Conservation (phyloP, 2,797 vertebrate species). For the Sparidentex hasta region DNA sequence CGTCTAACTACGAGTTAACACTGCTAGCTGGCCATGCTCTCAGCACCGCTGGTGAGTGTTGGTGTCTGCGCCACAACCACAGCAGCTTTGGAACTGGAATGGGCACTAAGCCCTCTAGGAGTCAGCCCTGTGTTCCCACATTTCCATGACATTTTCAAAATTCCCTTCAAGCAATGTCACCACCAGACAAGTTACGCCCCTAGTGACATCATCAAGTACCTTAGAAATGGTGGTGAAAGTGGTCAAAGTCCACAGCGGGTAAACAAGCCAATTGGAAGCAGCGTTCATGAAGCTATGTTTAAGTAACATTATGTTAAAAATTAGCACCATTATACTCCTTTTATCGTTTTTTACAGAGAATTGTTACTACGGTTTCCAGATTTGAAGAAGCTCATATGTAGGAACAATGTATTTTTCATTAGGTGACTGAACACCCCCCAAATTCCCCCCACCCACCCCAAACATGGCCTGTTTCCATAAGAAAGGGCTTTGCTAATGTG, state of each 20-base stretch:
- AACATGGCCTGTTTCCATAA: slow-evolving; percentile 77
- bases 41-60: too few species aligned
- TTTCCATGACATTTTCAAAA: too few species aligned
- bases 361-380: neutral
- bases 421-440: slow-evolving; percentile 34
- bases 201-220: neutral
- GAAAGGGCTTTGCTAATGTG: slow-evolving; percentile 82
- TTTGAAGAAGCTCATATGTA: neutral
- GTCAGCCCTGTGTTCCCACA: too few species aligned
- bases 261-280: neutral
- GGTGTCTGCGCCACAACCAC: too few species aligned
- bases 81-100: too few species aligned
- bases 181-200: neutral
- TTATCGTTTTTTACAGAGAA: neutral
- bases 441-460: slow-evolving; percentile 39
- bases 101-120: too few species aligned
- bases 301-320: neutral
- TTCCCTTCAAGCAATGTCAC: neutral
- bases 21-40: too few species aligned
- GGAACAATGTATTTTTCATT: slow-evolving; percentile 50
- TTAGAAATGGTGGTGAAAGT: neutral
- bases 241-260: neutral
- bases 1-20: too few species aligned
- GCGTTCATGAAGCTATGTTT: neutral
- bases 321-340: neutral